Percentiles rank a stretch among this genome's conserved stretches.
phyloP scores from a whole-genome alignment of 1,140 invertebrate species.

The Orchestia grillus region DNA sequence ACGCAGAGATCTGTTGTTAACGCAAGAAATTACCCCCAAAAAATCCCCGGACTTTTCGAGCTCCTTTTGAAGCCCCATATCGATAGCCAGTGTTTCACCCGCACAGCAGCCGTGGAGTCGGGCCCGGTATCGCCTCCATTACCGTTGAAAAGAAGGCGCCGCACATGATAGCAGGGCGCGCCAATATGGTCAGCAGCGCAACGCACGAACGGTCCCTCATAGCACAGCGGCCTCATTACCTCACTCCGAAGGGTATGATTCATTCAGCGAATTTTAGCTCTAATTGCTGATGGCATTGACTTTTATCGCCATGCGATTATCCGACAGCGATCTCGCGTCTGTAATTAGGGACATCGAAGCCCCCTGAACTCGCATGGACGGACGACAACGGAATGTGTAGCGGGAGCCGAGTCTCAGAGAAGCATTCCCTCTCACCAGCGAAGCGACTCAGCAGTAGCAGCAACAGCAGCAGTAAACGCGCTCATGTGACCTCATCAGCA shows the following conservation, averaged over 20 bases:
- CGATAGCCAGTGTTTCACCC: not conserved
- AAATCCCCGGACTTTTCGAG: not conserved
- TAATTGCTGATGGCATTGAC: constrained; percentile 13
- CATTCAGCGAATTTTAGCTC: not conserved
- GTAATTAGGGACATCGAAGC: constrained; percentile 7
- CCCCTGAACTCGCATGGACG: not conserved
- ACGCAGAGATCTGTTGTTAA: not conserved
- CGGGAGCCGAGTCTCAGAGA: too few species aligned
- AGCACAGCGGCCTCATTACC: constrained; percentile 17
- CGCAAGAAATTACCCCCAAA: not conserved
- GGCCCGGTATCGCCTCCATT: not conserved
- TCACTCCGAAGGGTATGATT: not conserved
- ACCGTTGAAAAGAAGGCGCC: not conserved
- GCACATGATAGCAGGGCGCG: not conserved
- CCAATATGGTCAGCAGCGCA: not conserved
- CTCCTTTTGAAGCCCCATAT: not conserved
- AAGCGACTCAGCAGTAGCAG: too few species aligned
- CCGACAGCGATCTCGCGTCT: not conserved
- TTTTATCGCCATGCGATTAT: not conserved
- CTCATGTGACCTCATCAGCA: too few species aligned
- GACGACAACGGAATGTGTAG: not conserved
- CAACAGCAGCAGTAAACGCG: too few species aligned
- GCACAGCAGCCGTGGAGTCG: not conserved
- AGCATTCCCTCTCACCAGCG: too few species aligned
- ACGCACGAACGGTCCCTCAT: not conserved